Percentiles rank a stretch among this genome's conserved stretches.
These are phyloP conservation scores for Bombus confusus DNA, from an alignment of 1,140 invertebrate genomes.

Conservation along the genomic window DNA sequence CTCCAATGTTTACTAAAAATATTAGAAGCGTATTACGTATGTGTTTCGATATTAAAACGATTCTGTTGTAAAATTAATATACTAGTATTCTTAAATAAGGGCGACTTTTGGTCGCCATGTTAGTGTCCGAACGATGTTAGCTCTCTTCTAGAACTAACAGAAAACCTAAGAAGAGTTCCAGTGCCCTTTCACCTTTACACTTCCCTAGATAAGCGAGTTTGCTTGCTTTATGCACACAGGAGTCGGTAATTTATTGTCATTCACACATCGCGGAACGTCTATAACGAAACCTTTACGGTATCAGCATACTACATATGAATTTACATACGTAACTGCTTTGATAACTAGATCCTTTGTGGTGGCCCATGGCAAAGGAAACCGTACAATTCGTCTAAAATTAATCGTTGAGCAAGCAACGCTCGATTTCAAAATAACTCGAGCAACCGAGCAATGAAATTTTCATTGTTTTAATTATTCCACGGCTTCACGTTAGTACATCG, in stretches of 20 bases:
- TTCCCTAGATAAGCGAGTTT: not conserved
- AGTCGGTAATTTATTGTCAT: conserved; percentile 23
- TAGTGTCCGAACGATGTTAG: conserved; percentile 35
- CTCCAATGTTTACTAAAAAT: conserved; percentile 27
- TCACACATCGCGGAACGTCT: not conserved
- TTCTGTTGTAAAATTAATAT: not conserved
- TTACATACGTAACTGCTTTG: not conserved
- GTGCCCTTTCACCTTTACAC: not conserved
- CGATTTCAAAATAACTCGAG: not conserved
- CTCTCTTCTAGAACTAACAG: conserved; percentile 37
- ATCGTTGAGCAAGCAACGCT: conserved; percentile 1
- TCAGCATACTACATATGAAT: not conserved
- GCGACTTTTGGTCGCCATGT: not conserved
- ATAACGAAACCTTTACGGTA: not conserved
- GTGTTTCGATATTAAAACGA: not conserved
- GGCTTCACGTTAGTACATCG: too few relatives aligned
- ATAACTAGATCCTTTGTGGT: not conserved
- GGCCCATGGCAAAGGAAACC: not conserved
- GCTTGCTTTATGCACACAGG: not conserved
- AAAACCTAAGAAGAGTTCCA: not conserved
- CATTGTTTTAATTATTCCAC: not conserved
- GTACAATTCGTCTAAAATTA: conserved; percentile 8
- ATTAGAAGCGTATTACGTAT: conserved; percentile 35
- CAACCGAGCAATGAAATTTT: not conserved
- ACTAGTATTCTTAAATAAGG: not conserved